Percentiles rank a stretch among this genome's conserved stretches.
Evolutionary conservation across 2,113 vertebrate genomes (phyloP).

Genomic region (Sinocyclocheilus rhinocerous): DNA sequence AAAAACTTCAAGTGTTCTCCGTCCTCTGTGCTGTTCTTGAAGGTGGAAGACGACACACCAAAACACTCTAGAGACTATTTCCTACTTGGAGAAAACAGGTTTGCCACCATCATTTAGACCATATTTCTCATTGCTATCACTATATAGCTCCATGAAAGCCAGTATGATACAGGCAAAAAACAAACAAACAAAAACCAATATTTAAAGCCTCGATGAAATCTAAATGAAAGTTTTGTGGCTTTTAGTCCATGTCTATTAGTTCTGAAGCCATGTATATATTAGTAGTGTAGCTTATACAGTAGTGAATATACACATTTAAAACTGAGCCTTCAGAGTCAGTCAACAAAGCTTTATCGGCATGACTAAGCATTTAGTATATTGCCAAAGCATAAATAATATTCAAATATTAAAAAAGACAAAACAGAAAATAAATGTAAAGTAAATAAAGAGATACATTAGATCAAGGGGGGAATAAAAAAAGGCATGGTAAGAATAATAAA

Average conservation of each 20-base stretch:
- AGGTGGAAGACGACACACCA: constrained; percentile 36
- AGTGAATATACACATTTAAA: too few species aligned
- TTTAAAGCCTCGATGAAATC: not conserved
- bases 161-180: not conserved
- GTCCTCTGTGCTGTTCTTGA: constrained; percentile 80
- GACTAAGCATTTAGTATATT: too few species aligned
- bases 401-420: too few species aligned
- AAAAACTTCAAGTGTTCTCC: constrained; percentile 82
- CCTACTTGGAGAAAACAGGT: constrained; percentile 82
- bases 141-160: not conserved
- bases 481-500: too few species aligned
- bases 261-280: not conserved
- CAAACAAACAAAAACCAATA: not conserved
- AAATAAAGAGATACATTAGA: too few species aligned
- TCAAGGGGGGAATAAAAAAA: too few species aligned
- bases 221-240: not conserved
- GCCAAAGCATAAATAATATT: too few species aligned
- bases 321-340: too few species aligned
- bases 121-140: not conserved
- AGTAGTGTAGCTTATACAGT: too few species aligned
- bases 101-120: constrained; percentile 51
- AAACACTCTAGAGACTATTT: constrained; percentile 77
- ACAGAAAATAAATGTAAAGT: too few species aligned
- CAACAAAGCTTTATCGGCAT: too few species aligned
- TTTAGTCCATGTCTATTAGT: not conserved